Conservation (phyloP, 2,797 vertebrate genomes). For the Pangasius macronema region DNA sequence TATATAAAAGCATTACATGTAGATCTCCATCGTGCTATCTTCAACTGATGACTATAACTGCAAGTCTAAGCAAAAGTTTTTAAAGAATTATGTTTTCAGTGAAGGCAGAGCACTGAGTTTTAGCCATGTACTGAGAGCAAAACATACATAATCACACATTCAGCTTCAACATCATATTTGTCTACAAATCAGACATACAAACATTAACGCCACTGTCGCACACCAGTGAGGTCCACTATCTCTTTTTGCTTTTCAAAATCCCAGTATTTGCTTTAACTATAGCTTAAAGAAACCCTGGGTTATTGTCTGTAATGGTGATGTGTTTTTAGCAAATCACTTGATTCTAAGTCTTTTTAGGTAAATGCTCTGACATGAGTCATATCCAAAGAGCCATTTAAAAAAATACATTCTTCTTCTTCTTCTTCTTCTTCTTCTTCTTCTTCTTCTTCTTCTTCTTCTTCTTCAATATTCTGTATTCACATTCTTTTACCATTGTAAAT, state of each 20-base stretch:
- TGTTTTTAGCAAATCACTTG: neutral
- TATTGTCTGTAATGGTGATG: neutral
- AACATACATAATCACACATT: neutral
- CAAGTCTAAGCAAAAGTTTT: neutral
- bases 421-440: neutral
- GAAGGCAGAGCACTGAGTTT: neutral
- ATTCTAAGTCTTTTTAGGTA: neutral
- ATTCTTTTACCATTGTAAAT: neutral
- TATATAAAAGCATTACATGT: neutral
- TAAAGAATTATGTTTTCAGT: neutral
- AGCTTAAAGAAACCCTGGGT: neutral
- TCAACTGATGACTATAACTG: neutral
- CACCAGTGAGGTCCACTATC: neutral
- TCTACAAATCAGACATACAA: neutral
- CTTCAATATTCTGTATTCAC: neutral
- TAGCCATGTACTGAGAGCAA: neutral
- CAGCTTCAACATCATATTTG: neutral
- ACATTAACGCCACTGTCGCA: neutral
- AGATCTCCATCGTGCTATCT: neutral
- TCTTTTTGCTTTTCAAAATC: neutral
- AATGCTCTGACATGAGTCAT: neutral
- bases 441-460: neutral
- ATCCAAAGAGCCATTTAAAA: neutral
- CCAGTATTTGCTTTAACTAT: neutral
- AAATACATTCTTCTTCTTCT: neutral